A percentile compares a stretch with the other conserved stretches of the same genome.
Conservation (phyloP, 1,140 invertebrate species). For the Prorops nasuta region DNA sequence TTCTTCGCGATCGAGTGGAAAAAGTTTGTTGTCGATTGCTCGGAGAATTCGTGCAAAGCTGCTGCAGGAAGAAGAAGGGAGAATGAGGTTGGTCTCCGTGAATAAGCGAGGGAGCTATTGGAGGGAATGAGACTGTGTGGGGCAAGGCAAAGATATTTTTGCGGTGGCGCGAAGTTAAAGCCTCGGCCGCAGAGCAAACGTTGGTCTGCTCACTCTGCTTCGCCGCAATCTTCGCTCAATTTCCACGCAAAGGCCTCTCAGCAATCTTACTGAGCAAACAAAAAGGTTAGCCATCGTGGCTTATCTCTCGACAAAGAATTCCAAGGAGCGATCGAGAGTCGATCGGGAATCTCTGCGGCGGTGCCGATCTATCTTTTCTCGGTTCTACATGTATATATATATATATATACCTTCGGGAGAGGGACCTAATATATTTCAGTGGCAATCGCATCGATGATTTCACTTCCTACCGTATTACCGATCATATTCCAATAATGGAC, state of each 20-base stretch:
- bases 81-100: no score
- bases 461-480: constrained; percentile 23
- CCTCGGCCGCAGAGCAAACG: constrained; percentile 42
- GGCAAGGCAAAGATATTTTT: constrained; percentile 45
- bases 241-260: constrained; percentile 39
- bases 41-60: no score
- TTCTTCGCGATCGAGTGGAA: no score
- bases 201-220: no score
- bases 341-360: background rate
- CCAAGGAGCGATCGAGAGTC: background rate
- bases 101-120: no score
- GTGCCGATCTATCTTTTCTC: constrained; percentile 35
- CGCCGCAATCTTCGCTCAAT: constrained; percentile 51
- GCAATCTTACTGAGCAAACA: constrained; percentile 41
- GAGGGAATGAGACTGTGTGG: no score
- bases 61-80: no score
- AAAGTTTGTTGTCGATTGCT: no score
- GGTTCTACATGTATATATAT: constrained; percentile 12
- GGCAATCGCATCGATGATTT: constrained; percentile 40
- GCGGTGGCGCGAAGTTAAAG: constrained; percentile 39
- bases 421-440: constrained; percentile 28
- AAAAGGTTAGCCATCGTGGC: constrained; percentile 33
- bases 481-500: constrained; percentile 11
- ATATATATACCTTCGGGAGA: constrained; percentile 1
- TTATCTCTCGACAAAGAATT: constrained; percentile 28